phyloP scores from a whole-genome alignment of 1,140 invertebrate species.

The Hylaeus anthracinus region DNA sequence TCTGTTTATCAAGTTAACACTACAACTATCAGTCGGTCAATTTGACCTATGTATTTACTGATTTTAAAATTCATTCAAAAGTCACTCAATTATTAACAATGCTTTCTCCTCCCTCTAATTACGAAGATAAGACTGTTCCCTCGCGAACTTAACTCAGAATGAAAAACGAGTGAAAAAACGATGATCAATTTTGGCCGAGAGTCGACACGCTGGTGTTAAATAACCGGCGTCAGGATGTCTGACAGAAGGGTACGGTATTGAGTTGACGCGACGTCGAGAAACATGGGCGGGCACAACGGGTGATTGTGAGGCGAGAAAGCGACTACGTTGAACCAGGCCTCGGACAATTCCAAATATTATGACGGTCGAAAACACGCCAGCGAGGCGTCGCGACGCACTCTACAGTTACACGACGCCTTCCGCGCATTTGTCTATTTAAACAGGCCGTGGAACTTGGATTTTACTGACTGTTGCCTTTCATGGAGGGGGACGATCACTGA shows the following conservation, averaged over 20 bases:
- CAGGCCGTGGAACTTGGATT: constrained; percentile 19
- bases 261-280: constrained; percentile 3
- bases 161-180: too few species aligned
- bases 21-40: too few species aligned
- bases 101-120: too few species aligned
- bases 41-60: too few species aligned
- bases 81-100: too few species aligned
- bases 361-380: constrained; percentile 27
- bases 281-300: constrained; percentile 35
- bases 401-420: constrained; percentile 30
- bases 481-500: not conserved
- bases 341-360: constrained; percentile 50
- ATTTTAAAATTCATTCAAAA: too few species aligned
- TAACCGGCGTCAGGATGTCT: constrained; percentile 17
- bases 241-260: not conserved
- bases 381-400: constrained; percentile 37
- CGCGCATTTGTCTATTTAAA: constrained; percentile 42
- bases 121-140: too few species aligned
- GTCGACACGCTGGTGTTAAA: not conserved
- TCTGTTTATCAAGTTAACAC: too few species aligned
- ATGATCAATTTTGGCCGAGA: not conserved
- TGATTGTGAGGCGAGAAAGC: constrained; percentile 24
- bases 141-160: too few species aligned
- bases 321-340: constrained; percentile 32
- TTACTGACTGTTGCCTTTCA: constrained; percentile 6